Conservation (phyloP, 2,797 vertebrate species). For the Graptemys geographica region DNA sequence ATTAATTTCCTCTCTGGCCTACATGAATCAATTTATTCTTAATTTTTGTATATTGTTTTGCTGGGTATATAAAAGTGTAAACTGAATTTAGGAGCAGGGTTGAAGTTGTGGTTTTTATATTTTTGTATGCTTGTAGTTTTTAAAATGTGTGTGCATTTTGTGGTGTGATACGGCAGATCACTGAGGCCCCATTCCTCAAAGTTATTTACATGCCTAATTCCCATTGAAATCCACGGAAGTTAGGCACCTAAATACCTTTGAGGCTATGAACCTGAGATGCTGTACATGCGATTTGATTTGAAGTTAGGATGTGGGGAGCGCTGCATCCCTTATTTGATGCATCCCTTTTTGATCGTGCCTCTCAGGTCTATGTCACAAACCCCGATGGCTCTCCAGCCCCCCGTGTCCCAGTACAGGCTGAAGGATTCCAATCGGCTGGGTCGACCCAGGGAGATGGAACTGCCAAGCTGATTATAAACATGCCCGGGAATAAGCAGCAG, state of each 20-base stretch:
- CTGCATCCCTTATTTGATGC: not conserved
- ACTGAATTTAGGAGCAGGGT: not conserved
- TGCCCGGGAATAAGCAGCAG: not conserved
- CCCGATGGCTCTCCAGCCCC: slow-evolving; percentile 84
- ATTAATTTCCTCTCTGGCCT: not conserved
- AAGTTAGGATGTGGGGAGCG: not conserved
- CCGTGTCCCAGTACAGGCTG: slow-evolving; percentile 61
- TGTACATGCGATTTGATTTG: not conserved
- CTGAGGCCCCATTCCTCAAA: not conserved
- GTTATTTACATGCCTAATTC: not conserved
- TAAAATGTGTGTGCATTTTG: not conserved
- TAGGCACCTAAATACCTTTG: not conserved
- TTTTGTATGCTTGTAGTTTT: not conserved
- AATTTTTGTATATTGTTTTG: not conserved
- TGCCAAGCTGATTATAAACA: slow-evolving; percentile 84
- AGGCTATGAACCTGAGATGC: not conserved
- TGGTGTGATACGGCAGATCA: not conserved
- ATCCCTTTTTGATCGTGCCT: rapidly evolving
- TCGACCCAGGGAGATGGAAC: slow-evolving; percentile 81
- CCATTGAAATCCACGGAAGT: not conserved
- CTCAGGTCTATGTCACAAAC: slow-evolving; percentile 86
- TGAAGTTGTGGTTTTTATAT: not conserved
- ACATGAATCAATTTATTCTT: not conserved
- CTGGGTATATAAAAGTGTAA: not conserved
- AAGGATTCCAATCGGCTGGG: not conserved